Conservation (phyloP, 2,888 invertebrate genomes). For the Rosalia funebris region DNA sequence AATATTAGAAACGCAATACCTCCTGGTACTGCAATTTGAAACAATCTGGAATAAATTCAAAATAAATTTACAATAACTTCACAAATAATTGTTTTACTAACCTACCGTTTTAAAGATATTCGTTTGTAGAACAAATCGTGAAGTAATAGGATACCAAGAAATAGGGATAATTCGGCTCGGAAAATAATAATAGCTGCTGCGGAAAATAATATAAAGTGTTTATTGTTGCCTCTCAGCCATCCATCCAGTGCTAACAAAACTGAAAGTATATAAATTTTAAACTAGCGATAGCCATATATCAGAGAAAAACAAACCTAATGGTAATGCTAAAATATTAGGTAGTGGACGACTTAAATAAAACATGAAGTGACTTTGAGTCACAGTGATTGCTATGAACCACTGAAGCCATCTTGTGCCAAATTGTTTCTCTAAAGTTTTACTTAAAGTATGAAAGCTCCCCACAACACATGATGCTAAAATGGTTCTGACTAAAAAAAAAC, state of each 20-base stretch:
- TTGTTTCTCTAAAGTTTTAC: conserved; percentile 76
- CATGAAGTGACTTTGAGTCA: conserved; percentile 97
- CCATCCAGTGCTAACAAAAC: conserved; percentile 86
- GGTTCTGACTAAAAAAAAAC: conserved; percentile 77
- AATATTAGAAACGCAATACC: conserved; percentile 74
- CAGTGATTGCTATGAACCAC: conserved; percentile 86
- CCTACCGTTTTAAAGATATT: conserved; percentile 75
- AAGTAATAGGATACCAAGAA: conserved; percentile 86
- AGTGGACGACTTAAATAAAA: conserved; percentile 95
- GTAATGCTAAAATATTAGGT: conserved; percentile 94
- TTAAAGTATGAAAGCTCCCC: conserved; percentile 77
- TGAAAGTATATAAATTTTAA: conserved; percentile 63
- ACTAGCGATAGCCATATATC: not conserved
- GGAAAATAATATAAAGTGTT: conserved; percentile 82
- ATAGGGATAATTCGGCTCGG: conserved; percentile 86
- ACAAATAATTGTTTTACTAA: conserved; percentile 43
- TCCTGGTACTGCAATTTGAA: conserved; percentile 78
- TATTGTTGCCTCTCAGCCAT: conserved; percentile 83
- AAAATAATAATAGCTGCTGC: conserved; percentile 91
- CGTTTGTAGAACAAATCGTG: conserved; percentile 80
- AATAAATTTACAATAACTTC: conserved; percentile 25
- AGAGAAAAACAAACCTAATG: conserved; percentile 76
- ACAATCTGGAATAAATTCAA: conserved; percentile 68
- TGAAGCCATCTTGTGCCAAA: conserved; percentile 82
- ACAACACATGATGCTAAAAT: conserved; percentile 82